Evolutionary conservation across 2,113 vertebrate genomes (phyloP), one percentile per base, ranked within the genome.

Genomic region (Chrysochloris asiatica): DNA sequence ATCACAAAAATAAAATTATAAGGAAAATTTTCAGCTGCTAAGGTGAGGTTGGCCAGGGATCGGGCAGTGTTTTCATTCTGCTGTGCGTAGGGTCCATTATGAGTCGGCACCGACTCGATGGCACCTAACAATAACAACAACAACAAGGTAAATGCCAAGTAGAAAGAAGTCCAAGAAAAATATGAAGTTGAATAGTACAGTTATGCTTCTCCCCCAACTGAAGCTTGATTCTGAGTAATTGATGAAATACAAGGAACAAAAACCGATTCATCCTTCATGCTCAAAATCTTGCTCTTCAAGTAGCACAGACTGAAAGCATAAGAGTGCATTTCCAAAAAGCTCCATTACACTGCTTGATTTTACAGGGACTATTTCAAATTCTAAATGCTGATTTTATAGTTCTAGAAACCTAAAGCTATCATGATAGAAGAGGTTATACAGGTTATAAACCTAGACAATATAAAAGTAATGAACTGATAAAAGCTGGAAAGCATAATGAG

Each of bases 21-120:
- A 73, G 24, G 17, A 61, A 59, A 90, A 71, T 93, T 92, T 45
- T 93, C 71, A 72, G 59, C 65, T 90, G 83, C 80, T 11, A 80
- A 93, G 47, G 47, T 83, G 83, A 90, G 79, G n/a, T n/a, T n/a
- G n/a, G n/a, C n/a, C n/a, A n/a, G n/a, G n/a, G n/a, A n/a, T n/a
- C n/a, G n/a, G n/a, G n/a, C n/a, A n/a, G n/a, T n/a, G n/a, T n/a
- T n/a, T n/a, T n/a, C n/a, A n/a, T n/a, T n/a, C n/a, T n/a, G n/a
- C n/a, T n/a, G n/a, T n/a, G n/a, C n/a, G n/a, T n/a, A n/a, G n/a
- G n/a, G n/a, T n/a, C n/a, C n/a, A n/a, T n/a, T n/a, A n/a, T n/a
- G n/a, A n/a, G n/a, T n/a, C n/a, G n/a, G n/a, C n/a, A n/a, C n/a
- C n/a, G n/a, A n/a, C n/a, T n/a, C n/a, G n/a, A n/a, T n/a, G n/a